phyloP scores from a whole-genome alignment of 2,113 vertebrate species.

The Triplophysa tibetana region DNA sequence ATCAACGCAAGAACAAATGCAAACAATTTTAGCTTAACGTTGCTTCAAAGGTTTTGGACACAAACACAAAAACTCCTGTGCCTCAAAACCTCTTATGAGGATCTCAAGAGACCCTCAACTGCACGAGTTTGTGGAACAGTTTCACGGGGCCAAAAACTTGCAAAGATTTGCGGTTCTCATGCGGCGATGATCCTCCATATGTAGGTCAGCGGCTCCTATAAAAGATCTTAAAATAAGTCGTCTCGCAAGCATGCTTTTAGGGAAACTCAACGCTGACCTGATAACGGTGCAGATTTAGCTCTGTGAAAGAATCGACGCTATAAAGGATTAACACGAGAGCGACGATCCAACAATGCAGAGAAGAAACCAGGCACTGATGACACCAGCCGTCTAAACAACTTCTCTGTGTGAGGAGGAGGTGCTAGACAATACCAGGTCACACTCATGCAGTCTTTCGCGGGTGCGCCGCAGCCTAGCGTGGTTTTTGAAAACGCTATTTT shows the following conservation, averaged over 20 bases:
- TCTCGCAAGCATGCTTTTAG: slow-evolving; percentile 18
- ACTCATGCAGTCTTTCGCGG: neutral
- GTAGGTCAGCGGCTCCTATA: slow-evolving; percentile 29
- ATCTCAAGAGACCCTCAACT: neutral
- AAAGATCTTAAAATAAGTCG: slow-evolving; percentile 35
- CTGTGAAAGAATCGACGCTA: neutral
- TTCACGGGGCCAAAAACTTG: neutral
- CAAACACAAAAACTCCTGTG: neutral
- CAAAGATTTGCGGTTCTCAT: slow-evolving; percentile 1
- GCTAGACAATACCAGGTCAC: slow-evolving; percentile 1
- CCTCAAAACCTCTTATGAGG: neutral
- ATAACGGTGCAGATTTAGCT: slow-evolving; percentile 1
- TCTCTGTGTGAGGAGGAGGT: slow-evolving; percentile 9
- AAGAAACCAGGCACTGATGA: slow-evolving; percentile 7
- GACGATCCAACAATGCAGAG: neutral
- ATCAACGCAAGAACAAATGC: neutral
- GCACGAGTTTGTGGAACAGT: neutral
- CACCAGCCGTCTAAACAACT: neutral
- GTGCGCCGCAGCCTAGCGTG: neutral
- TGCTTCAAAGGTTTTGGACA: neutral
- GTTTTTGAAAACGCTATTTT: neutral
- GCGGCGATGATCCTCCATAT: slow-evolving; percentile 4
- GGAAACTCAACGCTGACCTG: slow-evolving; percentile 23
- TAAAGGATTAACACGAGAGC: neutral
- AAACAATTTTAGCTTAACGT: neutral